These are phyloP conservation scores for Calliphora vomitoria DNA, from an alignment of 2,888 invertebrate genomes.

Conservation along the genomic window DNA sequence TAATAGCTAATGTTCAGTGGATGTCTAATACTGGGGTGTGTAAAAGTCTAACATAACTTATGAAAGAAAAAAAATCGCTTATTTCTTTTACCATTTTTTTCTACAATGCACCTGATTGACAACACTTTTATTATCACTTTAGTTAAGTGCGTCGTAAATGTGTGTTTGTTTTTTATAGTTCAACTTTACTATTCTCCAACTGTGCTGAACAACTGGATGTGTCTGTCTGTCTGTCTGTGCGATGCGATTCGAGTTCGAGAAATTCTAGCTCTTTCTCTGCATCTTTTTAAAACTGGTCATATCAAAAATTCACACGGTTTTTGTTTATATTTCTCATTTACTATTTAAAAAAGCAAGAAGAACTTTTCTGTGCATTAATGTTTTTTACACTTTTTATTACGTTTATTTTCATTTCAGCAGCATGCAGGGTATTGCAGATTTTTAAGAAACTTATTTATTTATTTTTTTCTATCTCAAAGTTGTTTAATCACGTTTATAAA, in stretches of 20 bases:
- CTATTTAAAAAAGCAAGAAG: background rate
- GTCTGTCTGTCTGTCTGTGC: background rate
- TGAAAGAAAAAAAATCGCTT: background rate
- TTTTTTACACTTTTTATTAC: constrained; percentile 10
- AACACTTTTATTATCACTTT: constrained; percentile 21
- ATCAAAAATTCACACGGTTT: constrained; percentile 57
- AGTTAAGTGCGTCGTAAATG: background rate
- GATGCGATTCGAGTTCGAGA: constrained; percentile 29
- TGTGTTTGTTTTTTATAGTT: background rate
- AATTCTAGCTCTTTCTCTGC: constrained; percentile 21
- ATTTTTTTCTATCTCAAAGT: constrained; percentile 1
- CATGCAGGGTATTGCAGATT: background rate
- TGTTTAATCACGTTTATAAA: constrained; percentile 53
- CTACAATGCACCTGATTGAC: background rate
- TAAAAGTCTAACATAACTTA: no score
- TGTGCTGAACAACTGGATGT: background rate
- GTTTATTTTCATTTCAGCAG: background rate
- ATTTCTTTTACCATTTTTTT: background rate
- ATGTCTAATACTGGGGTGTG: no score
- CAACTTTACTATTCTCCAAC: constrained; percentile 23
- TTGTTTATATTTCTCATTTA: constrained; percentile 32
- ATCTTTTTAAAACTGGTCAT: constrained; percentile 4
- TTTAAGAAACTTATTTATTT: constrained; percentile 7
- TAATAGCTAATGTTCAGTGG: no score
- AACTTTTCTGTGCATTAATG: constrained; percentile 33